Conservation (phyloP, 2,113 vertebrate species). For the Esox niger region DNA sequence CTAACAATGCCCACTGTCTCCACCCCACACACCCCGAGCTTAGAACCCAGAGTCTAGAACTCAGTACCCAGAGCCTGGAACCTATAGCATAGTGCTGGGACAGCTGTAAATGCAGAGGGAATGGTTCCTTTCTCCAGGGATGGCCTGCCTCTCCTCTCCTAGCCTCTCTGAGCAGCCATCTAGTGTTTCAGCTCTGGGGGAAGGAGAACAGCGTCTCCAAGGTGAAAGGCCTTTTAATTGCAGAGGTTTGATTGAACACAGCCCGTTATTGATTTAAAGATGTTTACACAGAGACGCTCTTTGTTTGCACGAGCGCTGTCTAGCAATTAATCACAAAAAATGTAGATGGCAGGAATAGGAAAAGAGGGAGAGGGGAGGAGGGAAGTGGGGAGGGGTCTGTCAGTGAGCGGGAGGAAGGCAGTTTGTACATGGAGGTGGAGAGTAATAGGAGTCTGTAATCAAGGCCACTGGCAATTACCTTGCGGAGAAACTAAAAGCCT, state of each 20-base stretch:
- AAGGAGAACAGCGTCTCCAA: not conserved
- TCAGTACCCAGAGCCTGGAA: too few relatives aligned
- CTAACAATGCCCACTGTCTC: not conserved
- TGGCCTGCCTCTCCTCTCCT: too few relatives aligned
- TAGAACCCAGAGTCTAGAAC: too few relatives aligned
- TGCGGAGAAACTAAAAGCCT: slow-evolving; percentile 10
- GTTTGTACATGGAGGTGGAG: slow-evolving; percentile 9
- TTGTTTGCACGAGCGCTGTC: slow-evolving; percentile 20
- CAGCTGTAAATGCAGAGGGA: not conserved
- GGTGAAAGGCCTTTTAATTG: slow-evolving; percentile 25
- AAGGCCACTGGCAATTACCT: slow-evolving; percentile 21
- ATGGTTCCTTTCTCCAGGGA: not conserved
- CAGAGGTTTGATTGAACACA: slow-evolving; percentile 23
- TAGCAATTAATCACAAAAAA: slow-evolving; percentile 32
- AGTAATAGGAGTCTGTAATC: slow-evolving; percentile 16
- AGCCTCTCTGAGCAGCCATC: slow-evolving; percentile 8
- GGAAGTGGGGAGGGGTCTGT: not conserved
- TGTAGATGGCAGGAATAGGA: not conserved
- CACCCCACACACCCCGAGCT: not conserved
- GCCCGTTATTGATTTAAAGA: slow-evolving; percentile 26
- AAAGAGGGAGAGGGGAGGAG: not conserved
- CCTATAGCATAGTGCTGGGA: not conserved
- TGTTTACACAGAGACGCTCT: slow-evolving; percentile 16
- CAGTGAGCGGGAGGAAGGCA: slow-evolving; percentile 1
- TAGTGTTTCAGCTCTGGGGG: slow-evolving; percentile 15